These are phyloP conservation scores for Panurus biarmicus DNA, from an alignment of 2,113 vertebrate genomes.

Conservation along the genomic window DNA sequence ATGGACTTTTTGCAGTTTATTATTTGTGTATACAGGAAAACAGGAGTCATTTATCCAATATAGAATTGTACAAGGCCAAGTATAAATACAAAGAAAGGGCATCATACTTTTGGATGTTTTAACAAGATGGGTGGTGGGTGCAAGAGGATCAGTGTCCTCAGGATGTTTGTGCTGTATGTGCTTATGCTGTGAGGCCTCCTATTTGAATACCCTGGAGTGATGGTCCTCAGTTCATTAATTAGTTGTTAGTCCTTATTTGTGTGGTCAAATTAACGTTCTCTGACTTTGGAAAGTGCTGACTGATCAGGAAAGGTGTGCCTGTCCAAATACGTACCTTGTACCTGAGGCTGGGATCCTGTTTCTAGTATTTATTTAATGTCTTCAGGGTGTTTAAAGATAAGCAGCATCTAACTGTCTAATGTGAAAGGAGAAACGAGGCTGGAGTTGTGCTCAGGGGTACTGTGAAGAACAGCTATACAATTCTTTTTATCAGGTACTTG, in stretches of 20 bases:
- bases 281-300: background rate
- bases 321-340: background rate
- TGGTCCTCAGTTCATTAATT: background rate
- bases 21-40: background rate
- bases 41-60: background rate
- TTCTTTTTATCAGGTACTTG: background rate
- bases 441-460: background rate
- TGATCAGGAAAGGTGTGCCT: background rate
- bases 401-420: background rate
- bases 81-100: background rate
- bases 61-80: background rate
- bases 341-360: background rate
- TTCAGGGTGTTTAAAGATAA: background rate
- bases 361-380: background rate
- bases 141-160: background rate
- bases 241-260: background rate
- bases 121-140: background rate
- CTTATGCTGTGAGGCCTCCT: background rate
- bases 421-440: background rate
- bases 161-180: background rate
- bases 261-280: background rate
- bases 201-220: background rate
- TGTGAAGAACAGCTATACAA: background rate
- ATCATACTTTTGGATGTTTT: background rate
- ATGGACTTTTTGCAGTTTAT: background rate